Base-by-base conservation (phyloP, 2,797 vertebrate species). In the Eulemur rubriventer region DNA sequence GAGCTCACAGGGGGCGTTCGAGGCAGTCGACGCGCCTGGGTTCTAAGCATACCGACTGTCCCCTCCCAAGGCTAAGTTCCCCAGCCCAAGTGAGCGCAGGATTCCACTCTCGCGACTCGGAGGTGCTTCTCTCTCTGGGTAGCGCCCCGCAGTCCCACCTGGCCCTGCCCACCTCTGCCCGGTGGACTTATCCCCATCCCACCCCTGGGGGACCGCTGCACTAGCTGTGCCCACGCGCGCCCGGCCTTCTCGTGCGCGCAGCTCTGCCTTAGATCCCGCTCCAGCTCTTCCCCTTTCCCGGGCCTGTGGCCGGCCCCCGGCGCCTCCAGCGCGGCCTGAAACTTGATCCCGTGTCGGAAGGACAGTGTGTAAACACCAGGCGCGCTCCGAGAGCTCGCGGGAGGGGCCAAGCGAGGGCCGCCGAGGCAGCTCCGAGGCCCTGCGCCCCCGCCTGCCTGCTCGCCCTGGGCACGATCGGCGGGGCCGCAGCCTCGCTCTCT, bases 301-400 rank as follows among this genome's bases (percentile, higher is more conserved):
- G 95, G 96, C 96, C 95, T 93, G 95, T 81, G 94, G 95, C 97
- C 93, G 93, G 96, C 92, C 95, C 97, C 92, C 88, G 90, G 97
- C 95, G 96, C 97, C 96, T 97, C 90, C 84, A 92, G 97, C 87
- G 81, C 81, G 90, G 97, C 94, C 97, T 96, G 97, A 97, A 98
- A 98, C 96, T 96, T 97, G 97, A 97, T 97, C 97, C 96, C 88
- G 97, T 96, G 96, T 98, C 97, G 96, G 97, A 98, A 98, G 96
- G 97, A 97, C 96, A 85, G 95, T 97, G 94, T 97, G 97, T 97
- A 97, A 98, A 98, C 97, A 97, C 96, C 94, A 86, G 96, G 97
- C 97, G 97, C 97, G 92, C 97, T 96, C 95, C 95, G 76, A 88
- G 96, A 95, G 88, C 90, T 89, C 50, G 65, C 93, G 96, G 97